phyloP scores from a whole-genome alignment of 2,888 invertebrate genomes.

The Embidobia sp. region DNA sequence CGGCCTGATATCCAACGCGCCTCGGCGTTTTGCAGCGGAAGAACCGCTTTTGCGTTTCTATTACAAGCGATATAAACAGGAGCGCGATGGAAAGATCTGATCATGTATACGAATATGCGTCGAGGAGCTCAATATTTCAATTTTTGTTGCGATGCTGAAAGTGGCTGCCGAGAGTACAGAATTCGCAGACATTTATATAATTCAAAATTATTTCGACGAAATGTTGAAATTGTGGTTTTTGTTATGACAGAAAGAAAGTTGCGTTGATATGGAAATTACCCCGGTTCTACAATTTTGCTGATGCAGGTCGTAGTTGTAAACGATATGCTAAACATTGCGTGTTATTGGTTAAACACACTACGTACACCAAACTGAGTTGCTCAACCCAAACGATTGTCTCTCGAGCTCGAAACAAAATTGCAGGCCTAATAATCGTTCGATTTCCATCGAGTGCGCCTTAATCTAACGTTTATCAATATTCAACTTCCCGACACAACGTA shows the following conservation, averaged over 20 bases:
- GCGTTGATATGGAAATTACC: slow-evolving; percentile 46
- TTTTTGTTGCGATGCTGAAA: slow-evolving; percentile 28
- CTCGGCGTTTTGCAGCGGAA: slow-evolving; percentile 54
- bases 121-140: slow-evolving; percentile 16
- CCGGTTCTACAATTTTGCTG: slow-evolving; percentile 16
- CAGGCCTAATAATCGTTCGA: slow-evolving; percentile 18
- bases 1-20: slow-evolving; percentile 52
- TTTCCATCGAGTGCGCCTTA: slow-evolving; percentile 31
- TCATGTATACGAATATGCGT: slow-evolving; percentile 22
- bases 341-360: slow-evolving; percentile 35
- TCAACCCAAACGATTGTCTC: slow-evolving; percentile 35
- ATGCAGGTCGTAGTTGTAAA: slow-evolving; percentile 27
- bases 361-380: slow-evolving; percentile 24
- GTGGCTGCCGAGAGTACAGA: too few relatives aligned
- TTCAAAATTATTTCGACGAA: slow-evolving; percentile 26
- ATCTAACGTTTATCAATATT: slow-evolving; percentile 42
- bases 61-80: slow-evolving; percentile 61
- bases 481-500: slow-evolving; percentile 1
- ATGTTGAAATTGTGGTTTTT: slow-evolving; percentile 40
- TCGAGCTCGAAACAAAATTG: slow-evolving; percentile 23
- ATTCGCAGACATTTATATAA: too few relatives aligned
- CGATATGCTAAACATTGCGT: slow-evolving; percentile 47
- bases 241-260: slow-evolving; percentile 11
- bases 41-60: slow-evolving; percentile 74
- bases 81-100: slow-evolving; percentile 34